Conservation (phyloP, 2,888 invertebrate genomes). For the Drosophila formosana region DNA sequence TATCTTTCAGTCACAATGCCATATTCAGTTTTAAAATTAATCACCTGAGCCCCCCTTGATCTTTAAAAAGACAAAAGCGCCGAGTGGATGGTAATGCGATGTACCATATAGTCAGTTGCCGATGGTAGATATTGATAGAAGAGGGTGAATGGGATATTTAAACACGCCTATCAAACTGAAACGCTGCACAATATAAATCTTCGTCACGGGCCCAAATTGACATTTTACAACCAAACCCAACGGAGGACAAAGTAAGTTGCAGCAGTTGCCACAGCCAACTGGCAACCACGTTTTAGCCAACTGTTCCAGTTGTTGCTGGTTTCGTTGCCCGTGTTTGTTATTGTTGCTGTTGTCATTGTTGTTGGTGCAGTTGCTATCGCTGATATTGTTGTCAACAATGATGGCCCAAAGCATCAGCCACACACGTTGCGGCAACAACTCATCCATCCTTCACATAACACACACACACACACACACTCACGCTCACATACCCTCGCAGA, state of each 20-base stretch:
- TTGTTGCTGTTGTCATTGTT: slow-evolving; percentile 31
- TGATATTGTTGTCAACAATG: slow-evolving; percentile 78
- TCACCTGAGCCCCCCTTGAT: background rate
- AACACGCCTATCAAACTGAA: slow-evolving; percentile 63
- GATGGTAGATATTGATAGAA: slow-evolving; percentile 14
- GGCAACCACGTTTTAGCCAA: slow-evolving; percentile 30
- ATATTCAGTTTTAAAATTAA: background rate
- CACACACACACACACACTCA: slow-evolving; percentile 14
- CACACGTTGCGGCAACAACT: slow-evolving; percentile 74
- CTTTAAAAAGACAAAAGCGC: background rate
- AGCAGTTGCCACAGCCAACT: slow-evolving; percentile 43
- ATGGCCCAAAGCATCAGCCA: slow-evolving; percentile 77
- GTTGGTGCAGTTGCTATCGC: slow-evolving; percentile 57
- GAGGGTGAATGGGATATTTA: slow-evolving; percentile 52
- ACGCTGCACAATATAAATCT: slow-evolving; percentile 70
- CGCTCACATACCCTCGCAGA: slow-evolving; percentile 9
- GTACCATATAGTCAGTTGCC: slow-evolving; percentile 7
- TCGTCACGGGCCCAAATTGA: slow-evolving; percentile 76
- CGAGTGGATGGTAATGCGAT: slow-evolving; percentile 18
- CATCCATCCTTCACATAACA: slow-evolving; percentile 62
- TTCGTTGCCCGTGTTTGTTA: slow-evolving; percentile 43
- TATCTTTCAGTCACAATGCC: background rate
- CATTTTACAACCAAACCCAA: slow-evolving; percentile 73
- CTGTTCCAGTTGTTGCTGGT: slow-evolving; percentile 14
- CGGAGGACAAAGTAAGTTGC: slow-evolving; percentile 65